These are phyloP conservation scores for Lochmaea capreae DNA, from an alignment of 2,888 invertebrate species.

Conservation along the genomic window DNA sequence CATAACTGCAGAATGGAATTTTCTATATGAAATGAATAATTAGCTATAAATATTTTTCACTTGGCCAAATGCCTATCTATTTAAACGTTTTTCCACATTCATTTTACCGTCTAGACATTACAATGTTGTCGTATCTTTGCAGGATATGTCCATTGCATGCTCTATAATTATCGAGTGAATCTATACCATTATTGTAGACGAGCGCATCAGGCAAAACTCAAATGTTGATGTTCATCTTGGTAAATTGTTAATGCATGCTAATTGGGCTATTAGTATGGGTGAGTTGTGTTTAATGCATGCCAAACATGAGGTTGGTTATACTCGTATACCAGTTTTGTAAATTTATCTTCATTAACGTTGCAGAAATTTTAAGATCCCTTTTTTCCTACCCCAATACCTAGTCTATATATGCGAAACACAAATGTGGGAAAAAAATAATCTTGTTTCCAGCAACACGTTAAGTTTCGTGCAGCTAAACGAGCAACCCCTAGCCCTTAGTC, in stretches of 20 bases:
- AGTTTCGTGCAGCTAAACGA: conserved; percentile 41
- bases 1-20: too few species aligned
- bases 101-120: background rate
- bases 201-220: conserved; percentile 2
- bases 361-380: background rate
- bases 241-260: conserved; percentile 38
- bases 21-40: too few species aligned
- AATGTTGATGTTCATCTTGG: conserved; percentile 29
- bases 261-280: conserved; percentile 36
- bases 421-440: background rate
- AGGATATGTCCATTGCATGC: conserved; percentile 13
- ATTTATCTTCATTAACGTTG: background rate
- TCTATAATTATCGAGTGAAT: conserved; percentile 31
- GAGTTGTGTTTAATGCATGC: conserved; percentile 35
- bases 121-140: conserved; percentile 4
- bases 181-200: conserved; percentile 30
- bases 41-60: too few species aligned
- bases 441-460: background rate
- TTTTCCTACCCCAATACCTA: too few species aligned
- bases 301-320: conserved; percentile 22
- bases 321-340: background rate
- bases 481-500: conserved; percentile 36
- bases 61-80: background rate
- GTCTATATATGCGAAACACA: too few species aligned
- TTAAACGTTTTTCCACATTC: too few species aligned